A percentile compares a stretch with the other conserved stretches of the same genome.
Conservation (phyloP, 2,888 invertebrate genomes). For the Campoplex nolae region DNA sequence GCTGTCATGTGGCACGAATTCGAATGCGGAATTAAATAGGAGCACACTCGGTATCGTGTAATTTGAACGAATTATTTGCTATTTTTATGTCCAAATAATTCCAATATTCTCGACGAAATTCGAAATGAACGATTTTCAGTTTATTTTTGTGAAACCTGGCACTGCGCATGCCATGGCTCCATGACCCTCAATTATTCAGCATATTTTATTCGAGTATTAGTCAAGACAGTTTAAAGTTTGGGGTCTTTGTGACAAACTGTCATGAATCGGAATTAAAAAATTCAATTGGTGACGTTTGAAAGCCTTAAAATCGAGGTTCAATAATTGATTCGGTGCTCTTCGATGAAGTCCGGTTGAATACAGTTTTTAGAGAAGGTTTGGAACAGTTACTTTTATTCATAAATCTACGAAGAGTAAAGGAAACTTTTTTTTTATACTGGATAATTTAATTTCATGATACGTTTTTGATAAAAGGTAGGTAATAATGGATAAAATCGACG, state of each 20-base stretch:
- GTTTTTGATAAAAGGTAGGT: background rate
- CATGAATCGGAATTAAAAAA: background rate
- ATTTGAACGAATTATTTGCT: no score
- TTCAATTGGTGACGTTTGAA: background rate
- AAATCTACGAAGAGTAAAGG: background rate
- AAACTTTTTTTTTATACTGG: background rate
- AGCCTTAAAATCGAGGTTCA: background rate
- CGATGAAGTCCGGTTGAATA: background rate
- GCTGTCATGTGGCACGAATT: no score
- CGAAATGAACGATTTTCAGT: no score
- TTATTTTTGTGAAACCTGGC: no score
- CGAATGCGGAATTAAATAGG: no score
- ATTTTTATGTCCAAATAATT: no score
- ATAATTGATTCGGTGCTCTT: background rate
- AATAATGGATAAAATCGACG: background rate
- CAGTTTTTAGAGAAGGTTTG: background rate
- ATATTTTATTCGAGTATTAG: no score
- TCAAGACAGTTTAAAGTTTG: no score
- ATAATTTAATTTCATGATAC: background rate
- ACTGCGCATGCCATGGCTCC: no score
- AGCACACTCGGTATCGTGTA: no score
- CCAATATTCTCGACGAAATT: no score
- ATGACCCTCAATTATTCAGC: no score
- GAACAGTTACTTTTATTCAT: background rate
- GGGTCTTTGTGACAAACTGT: background rate